Evolutionary conservation across 1,140 invertebrate species (phyloP).

Genomic region (Solenopsis fugax): DNA sequence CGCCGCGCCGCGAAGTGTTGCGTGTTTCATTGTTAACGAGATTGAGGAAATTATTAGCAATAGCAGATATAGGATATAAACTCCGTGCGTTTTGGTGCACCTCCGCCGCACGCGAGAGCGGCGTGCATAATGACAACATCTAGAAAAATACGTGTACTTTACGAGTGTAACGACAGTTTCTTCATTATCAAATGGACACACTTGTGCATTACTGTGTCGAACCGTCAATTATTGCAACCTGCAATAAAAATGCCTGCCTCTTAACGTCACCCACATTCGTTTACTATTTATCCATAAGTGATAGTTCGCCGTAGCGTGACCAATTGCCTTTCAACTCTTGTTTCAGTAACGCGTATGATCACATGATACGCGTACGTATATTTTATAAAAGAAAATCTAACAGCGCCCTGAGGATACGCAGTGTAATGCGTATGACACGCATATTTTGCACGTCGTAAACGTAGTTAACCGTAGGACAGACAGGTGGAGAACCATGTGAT

Average conservation of each 20-base stretch:
- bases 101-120: conserved; percentile 56
- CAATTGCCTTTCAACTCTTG: conserved; percentile 42
- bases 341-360: conserved; percentile 3
- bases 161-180: neutral
- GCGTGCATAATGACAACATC: conserved; percentile 1
- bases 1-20: conserved; percentile 50
- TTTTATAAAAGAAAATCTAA: conserved; percentile 15
- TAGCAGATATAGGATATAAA: neutral
- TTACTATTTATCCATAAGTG: neutral
- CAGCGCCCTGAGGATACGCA: neutral
- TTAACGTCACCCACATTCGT: conserved; percentile 19
- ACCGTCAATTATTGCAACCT: conserved; percentile 29
- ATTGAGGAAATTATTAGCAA: conserved; percentile 71
- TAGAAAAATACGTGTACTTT: conserved; percentile 1
- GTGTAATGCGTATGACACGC: conserved; percentile 10
- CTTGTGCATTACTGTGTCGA: neutral
- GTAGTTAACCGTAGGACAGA: conserved; percentile 4
- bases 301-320: conserved; percentile 45
- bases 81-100: conserved; percentile 18
- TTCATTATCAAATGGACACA: conserved; percentile 35
- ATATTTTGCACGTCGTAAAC: conserved; percentile 8
- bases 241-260: conserved; percentile 29
- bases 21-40: conserved; percentile 73
- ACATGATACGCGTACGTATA: neutral
- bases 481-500: neutral